These are phyloP conservation scores for Phymorhynchus buccinoides DNA, from an alignment of 1,140 invertebrate species.

Conservation along the genomic window DNA sequence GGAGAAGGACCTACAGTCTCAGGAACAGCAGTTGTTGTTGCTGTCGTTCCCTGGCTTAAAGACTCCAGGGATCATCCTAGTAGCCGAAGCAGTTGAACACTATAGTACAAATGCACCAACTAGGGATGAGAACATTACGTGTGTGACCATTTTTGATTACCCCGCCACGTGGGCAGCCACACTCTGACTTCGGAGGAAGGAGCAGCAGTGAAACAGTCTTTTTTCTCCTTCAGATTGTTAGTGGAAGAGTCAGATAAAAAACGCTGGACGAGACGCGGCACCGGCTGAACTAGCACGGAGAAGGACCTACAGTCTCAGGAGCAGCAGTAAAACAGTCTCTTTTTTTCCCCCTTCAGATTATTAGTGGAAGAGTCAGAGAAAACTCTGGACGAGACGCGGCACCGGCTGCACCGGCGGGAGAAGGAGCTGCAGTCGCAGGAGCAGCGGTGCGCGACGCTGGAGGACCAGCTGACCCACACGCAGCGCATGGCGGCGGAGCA, in stretches of 20 bases:
- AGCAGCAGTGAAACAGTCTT: background rate
- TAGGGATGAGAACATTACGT: too few relatives aligned
- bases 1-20: slow-evolving; percentile 62
- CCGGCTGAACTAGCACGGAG: too few relatives aligned
- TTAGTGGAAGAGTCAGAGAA: slow-evolving; percentile 71
- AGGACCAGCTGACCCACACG: slow-evolving; percentile 60
- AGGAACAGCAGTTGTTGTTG: slow-evolving; percentile 61
- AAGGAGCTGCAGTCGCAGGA: slow-evolving; percentile 61
- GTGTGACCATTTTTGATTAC: too few relatives aligned
- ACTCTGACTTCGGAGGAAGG: too few relatives aligned
- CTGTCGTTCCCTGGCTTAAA: too few relatives aligned
- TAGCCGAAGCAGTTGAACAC: too few relatives aligned
- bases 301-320: too few relatives aligned
- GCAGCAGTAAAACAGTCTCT: background rate
- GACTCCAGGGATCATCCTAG: too few relatives aligned
- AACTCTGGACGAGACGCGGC: slow-evolving; percentile 64
- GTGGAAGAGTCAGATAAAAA: slow-evolving; percentile 72
- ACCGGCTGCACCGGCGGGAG: slow-evolving; percentile 62
- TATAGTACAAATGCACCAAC: too few relatives aligned
- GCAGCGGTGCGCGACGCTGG: slow-evolving; percentile 57
- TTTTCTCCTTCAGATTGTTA: slow-evolving; percentile 57
- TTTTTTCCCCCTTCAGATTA: slow-evolving; percentile 52
- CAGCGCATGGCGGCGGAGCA: slow-evolving; percentile 49
- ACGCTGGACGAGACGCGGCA: too few relatives aligned
- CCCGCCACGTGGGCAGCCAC: too few relatives aligned